Conservation (phyloP, 2,797 vertebrate genomes). For the Sebastolobus altivelis region DNA sequence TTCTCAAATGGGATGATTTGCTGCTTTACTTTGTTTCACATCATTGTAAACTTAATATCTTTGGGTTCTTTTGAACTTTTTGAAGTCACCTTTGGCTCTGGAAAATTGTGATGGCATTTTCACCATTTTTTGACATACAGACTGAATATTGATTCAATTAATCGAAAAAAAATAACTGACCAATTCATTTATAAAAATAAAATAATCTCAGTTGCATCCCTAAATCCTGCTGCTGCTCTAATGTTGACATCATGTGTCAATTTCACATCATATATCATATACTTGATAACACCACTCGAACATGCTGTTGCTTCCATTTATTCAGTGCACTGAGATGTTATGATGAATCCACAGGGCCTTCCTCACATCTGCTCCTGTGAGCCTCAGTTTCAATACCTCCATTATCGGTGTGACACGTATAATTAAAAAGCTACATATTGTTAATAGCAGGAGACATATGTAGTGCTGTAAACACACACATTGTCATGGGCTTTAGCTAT, state of each 20-base stretch:
- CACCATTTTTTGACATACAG: background rate
- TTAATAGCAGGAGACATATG: slow-evolving; percentile 62
- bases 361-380: slow-evolving; percentile 50
- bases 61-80: background rate
- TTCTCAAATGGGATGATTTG: background rate
- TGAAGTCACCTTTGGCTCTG: background rate
- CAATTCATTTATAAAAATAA: background rate
- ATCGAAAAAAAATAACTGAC: background rate
- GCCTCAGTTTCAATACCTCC: slow-evolving; percentile 31
- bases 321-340: slow-evolving; percentile 32
- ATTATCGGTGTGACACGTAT: slow-evolving; percentile 30
- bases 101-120: background rate
- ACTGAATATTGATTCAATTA: background rate
- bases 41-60: background rate
- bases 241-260: slow-evolving; percentile 19
- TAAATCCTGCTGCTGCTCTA: background rate
- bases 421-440: slow-evolving; percentile 56
- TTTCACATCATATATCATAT: slow-evolving; percentile 27
- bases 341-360: slow-evolving; percentile 37
- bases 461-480: slow-evolving; percentile 51
- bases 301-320: slow-evolving; percentile 28
- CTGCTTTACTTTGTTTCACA: background rate
- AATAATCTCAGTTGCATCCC: background rate
- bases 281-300: slow-evolving; percentile 4
- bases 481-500: slow-evolving; percentile 55